Percentiles rank a stretch among this genome's conserved stretches.
These are phyloP conservation scores for Bombyx mori DNA, from an alignment of 1,140 invertebrate genomes.

Conservation along the genomic window DNA sequence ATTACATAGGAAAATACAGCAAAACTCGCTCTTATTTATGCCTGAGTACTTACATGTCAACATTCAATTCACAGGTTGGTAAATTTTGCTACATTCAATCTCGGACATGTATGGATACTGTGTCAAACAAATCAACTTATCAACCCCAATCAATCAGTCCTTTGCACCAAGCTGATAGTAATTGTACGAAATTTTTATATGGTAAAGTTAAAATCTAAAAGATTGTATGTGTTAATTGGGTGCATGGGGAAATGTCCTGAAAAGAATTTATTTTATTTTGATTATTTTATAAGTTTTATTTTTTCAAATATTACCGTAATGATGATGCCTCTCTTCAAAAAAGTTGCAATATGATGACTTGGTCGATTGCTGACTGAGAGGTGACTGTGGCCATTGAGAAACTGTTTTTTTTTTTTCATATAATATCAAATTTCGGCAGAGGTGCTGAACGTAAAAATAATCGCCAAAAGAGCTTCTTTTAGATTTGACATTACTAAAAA, in stretches of 20 bases:
- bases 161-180: too few species aligned
- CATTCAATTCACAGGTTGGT: too few species aligned
- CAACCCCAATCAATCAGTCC: too few species aligned
- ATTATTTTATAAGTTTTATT: conserved; percentile 13
- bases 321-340: background rate
- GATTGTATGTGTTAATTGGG: conserved; percentile 27
- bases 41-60: too few species aligned
- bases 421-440: conserved; percentile 22
- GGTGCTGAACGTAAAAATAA: conserved; percentile 21
- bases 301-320: conserved; percentile 4
- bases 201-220: conserved; percentile 33
- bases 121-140: too few species aligned
- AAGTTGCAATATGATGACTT: background rate
- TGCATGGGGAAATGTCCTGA: conserved; percentile 21
- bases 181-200: background rate
- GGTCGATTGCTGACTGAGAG: conserved; percentile 22
- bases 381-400: conserved; percentile 31
- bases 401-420: conserved; percentile 13
- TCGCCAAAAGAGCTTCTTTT: too few species aligned
- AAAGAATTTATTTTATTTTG: conserved; percentile 11
- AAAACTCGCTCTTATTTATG: too few species aligned
- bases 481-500: too few species aligned
- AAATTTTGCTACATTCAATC: too few species aligned
- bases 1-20: too few species aligned
- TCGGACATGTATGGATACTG: too few species aligned